Evolutionary conservation across 2,797 vertebrate genomes (phyloP).

Genomic region (Hafferia zeledoni): DNA sequence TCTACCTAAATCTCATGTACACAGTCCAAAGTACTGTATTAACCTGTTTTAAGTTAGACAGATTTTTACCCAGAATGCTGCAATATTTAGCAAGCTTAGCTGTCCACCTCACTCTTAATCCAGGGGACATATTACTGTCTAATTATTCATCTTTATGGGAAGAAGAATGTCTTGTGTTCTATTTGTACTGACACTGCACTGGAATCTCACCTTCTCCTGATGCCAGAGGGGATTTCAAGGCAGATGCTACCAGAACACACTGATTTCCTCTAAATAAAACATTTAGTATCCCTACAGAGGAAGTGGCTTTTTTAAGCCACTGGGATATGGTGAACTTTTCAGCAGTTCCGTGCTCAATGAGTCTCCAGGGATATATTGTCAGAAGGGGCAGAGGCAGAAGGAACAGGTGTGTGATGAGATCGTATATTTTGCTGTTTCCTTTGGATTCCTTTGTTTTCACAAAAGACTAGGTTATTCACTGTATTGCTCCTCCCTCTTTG

Average conservation of each 20-base stretch:
- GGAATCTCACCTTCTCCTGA: background rate
- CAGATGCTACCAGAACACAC: background rate
- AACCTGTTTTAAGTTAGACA: background rate
- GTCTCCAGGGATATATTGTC: background rate
- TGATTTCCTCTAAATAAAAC: conserved; percentile 23
- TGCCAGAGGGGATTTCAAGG: background rate
- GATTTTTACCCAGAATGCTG: background rate
- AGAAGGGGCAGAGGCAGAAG: background rate
- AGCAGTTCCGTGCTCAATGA: background rate
- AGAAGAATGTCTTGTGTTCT: background rate
- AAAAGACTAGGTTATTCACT: background rate
- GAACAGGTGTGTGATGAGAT: conserved; percentile 55
- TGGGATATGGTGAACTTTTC: background rate
- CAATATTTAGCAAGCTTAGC: background rate
- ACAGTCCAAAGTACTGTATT: background rate
- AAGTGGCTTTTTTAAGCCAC: conserved; percentile 15
- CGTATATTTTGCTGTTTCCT: background rate
- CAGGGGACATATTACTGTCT: background rate
- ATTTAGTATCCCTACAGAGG: background rate
- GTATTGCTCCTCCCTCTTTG: background rate
- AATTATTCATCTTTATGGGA: background rate
- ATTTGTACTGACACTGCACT: background rate
- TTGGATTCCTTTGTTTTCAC: background rate
- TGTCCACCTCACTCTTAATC: background rate
- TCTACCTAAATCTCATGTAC: background rate